phyloP scores from a whole-genome alignment of 2,797 vertebrate genomes.

The Pangasius larnaudii region DNA sequence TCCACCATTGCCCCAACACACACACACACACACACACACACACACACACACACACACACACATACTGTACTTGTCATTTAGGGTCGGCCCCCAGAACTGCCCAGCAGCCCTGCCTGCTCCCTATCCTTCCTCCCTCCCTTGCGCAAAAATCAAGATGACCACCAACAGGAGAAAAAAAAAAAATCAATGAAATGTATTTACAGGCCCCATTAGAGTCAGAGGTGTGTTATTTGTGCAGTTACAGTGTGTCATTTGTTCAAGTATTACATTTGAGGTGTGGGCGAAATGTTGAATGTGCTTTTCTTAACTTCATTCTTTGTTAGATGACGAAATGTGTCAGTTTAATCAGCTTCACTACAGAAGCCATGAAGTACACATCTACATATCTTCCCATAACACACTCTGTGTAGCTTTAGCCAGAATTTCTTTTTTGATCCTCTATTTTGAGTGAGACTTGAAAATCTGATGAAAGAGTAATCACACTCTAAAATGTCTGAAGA shows the following conservation, averaged over 20 bases:
- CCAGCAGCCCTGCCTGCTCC: slow-evolving; percentile 47
- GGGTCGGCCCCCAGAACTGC: slow-evolving; percentile 62
- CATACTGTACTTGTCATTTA: slow-evolving; percentile 78
- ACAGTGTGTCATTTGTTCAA: slow-evolving; percentile 68
- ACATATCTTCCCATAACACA: slow-evolving; percentile 48
- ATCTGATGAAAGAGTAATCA: slow-evolving; percentile 64
- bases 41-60: slow-evolving; percentile 54
- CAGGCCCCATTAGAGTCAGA: slow-evolving; percentile 72
- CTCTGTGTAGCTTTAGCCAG: slow-evolving; percentile 65
- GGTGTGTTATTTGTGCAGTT: slow-evolving; percentile 67
- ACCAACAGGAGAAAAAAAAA: slow-evolving; percentile 69
- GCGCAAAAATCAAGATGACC: slow-evolving; percentile 57
- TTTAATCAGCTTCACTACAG: slow-evolving; percentile 55
- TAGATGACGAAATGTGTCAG: slow-evolving; percentile 53
- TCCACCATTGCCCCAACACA: slow-evolving; percentile 53
- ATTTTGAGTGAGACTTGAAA: slow-evolving; percentile 56
- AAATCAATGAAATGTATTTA: slow-evolving; percentile 72
- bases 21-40: slow-evolving; percentile 20
- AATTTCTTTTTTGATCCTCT: slow-evolving; percentile 48
- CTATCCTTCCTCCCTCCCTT: slow-evolving; percentile 27
- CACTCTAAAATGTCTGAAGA: slow-evolving; percentile 57
- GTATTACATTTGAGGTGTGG: slow-evolving; percentile 74
- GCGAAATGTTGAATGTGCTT: slow-evolving; percentile 53
- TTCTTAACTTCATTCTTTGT: slow-evolving; percentile 51
- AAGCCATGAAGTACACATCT: slow-evolving; percentile 58